Evolutionary conservation across 2,113 vertebrate genomes (phyloP).

Genomic region (Barnardius zonarius): DNA sequence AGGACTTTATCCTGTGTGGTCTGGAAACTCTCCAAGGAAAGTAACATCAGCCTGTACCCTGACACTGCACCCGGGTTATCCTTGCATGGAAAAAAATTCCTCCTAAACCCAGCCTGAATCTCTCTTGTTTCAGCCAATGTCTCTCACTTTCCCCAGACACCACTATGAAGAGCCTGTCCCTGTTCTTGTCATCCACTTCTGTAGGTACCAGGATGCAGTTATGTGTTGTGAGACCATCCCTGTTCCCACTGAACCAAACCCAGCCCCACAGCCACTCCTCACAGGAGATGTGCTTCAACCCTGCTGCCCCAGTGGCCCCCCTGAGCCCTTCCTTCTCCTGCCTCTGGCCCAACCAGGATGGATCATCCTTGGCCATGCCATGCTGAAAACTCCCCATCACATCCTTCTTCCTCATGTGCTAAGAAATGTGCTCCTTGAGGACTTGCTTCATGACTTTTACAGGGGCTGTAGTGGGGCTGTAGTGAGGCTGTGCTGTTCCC

Average conservation of each 20-base stretch:
- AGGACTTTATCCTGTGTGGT: not conserved
- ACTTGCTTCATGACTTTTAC: not conserved
- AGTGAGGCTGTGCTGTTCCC: not conserved
- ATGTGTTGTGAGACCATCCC: not conserved
- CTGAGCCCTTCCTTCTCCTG: not conserved
- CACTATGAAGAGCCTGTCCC: not conserved
- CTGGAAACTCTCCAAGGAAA: not conserved
- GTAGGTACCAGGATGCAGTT: not conserved
- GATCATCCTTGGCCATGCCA: not conserved
- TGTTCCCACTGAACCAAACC: not conserved
- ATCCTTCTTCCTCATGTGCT: fast-evolving
- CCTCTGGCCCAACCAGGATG: not conserved
- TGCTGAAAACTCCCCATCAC: fast-evolving
- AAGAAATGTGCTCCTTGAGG: not conserved
- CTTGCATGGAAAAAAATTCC: not conserved
- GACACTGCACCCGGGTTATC: fast-evolving
- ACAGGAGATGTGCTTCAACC: fast-evolving
- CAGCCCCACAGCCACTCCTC: not conserved
- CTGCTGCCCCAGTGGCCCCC: no score
- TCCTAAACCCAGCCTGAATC: not conserved
- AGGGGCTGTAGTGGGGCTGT: not conserved
- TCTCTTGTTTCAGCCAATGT: not conserved
- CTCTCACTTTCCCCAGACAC: not conserved
- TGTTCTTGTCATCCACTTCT: not conserved
- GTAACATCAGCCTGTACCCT: fast-evolving